Evolutionary conservation across 2,888 invertebrate genomes (phyloP).

Genomic region (Archips crataeganus): DNA sequence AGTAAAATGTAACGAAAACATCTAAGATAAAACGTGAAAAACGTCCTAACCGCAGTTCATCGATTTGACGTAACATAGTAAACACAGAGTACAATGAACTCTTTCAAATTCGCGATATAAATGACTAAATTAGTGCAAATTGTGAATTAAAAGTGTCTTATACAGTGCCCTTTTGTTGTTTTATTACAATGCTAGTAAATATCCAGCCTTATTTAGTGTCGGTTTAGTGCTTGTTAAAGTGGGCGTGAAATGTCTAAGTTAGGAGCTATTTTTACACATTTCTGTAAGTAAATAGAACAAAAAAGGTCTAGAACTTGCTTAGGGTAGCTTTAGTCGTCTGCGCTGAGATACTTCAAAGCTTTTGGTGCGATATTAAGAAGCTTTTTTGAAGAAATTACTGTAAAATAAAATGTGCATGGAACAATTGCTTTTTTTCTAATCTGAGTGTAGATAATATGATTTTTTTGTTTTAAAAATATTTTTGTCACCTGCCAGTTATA

Average conservation of each 20-base stretch:
- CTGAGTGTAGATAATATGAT: background rate
- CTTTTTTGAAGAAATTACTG: slow-evolving; percentile 43
- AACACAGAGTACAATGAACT: slow-evolving; percentile 78
- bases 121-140: slow-evolving; percentile 56
- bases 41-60: slow-evolving; percentile 39
- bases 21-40: background rate
- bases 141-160: slow-evolving; percentile 63
- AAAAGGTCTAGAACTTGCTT: slow-evolving; percentile 11
- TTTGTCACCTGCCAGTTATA: background rate
- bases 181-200: slow-evolving; percentile 33
- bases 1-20: background rate
- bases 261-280: slow-evolving; percentile 46
- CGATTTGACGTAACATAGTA: slow-evolving; percentile 62
- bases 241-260: slow-evolving; percentile 60
- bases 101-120: slow-evolving; percentile 53
- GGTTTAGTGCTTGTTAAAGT: slow-evolving; percentile 44
- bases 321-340: background rate
- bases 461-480: too few species aligned
- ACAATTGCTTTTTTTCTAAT: slow-evolving; percentile 7
- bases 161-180: slow-evolving; percentile 46
- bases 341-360: background rate
- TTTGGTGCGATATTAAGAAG: slow-evolving; percentile 26
- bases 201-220: slow-evolving; percentile 42
- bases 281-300: slow-evolving; percentile 37
- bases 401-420: background rate